Conservation (phyloP, 2,888 invertebrate genomes). For the Elmis aenea region DNA sequence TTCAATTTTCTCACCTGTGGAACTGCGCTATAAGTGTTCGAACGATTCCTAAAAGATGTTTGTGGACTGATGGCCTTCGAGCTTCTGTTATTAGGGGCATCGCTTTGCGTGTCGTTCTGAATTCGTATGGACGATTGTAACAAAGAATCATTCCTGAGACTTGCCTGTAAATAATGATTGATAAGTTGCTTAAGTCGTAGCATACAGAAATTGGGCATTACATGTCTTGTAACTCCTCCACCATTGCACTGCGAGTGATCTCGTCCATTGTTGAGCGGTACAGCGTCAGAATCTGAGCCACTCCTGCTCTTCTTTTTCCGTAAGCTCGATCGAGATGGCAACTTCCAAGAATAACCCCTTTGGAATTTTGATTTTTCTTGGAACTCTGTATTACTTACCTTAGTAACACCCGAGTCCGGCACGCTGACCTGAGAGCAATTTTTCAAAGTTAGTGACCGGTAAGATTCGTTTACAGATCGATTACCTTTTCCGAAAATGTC, state of each 20-base stretch:
- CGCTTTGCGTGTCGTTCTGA: conserved; percentile 73
- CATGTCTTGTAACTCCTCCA: conserved; percentile 42
- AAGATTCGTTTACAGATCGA: conserved; percentile 1
- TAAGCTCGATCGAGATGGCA: conserved; percentile 65
- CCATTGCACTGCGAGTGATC: conserved; percentile 73
- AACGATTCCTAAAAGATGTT: conserved; percentile 59
- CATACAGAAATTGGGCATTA: no score
- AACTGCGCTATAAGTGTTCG: conserved; percentile 43
- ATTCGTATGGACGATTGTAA: conserved; percentile 60
- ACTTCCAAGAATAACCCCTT: conserved; percentile 70
- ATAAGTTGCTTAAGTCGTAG: no score
- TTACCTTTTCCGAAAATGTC: conserved; percentile 44
- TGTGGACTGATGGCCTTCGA: conserved; percentile 61
- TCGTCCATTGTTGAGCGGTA: conserved; percentile 64
- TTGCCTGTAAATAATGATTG: conserved; percentile 36
- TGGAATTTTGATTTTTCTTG: conserved; percentile 51
- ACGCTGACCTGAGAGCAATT: conserved; percentile 22
- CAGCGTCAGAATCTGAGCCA: conserved; percentile 57
- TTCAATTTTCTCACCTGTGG: conserved; percentile 43
- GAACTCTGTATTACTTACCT: conserved; percentile 26
- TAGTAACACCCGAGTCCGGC: conserved; percentile 11
- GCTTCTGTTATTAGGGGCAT: conserved; percentile 60
- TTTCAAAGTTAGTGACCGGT: conserved; percentile 16
- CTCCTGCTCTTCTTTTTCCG: conserved; percentile 59
- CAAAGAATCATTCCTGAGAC: conserved; percentile 55